Conservation (phyloP, 2,113 vertebrate species). For the Camelus bactrianus region DNA sequence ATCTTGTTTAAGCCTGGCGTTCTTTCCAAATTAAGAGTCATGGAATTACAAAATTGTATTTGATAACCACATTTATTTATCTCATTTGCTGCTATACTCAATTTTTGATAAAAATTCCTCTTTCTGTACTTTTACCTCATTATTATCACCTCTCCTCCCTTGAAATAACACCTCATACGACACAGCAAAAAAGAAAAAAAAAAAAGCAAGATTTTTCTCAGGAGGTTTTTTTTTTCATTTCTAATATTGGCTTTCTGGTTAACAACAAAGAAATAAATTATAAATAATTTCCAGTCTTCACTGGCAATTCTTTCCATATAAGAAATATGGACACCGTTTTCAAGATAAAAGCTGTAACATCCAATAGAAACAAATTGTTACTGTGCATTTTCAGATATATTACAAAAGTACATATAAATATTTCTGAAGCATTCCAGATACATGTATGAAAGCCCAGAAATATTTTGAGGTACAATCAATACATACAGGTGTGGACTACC, state of each 20-base stretch:
- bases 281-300: background rate
- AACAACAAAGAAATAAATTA: slow-evolving; percentile 8
- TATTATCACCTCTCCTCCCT: background rate
- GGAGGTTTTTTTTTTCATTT: slow-evolving; percentile 50
- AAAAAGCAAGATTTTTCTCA: background rate
- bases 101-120: slow-evolving; percentile 44
- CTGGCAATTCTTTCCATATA: background rate
- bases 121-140: background rate
- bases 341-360: background rate
- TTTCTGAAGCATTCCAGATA: background rate
- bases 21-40: slow-evolving; percentile 40
- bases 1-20: background rate
- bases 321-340: slow-evolving; percentile 27
- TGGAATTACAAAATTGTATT: background rate
- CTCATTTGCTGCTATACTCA: background rate
- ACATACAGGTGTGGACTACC: background rate
- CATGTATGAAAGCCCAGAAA: background rate
- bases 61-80: background rate
- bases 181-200: background rate
- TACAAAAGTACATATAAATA: background rate
- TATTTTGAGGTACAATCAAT: background rate
- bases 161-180: background rate
- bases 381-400: background rate
- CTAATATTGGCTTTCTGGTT: background rate
- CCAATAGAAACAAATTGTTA: background rate